These are phyloP conservation scores for Sisyra terminalis DNA, from an alignment of 2,888 invertebrate species.

Conservation along the genomic window DNA sequence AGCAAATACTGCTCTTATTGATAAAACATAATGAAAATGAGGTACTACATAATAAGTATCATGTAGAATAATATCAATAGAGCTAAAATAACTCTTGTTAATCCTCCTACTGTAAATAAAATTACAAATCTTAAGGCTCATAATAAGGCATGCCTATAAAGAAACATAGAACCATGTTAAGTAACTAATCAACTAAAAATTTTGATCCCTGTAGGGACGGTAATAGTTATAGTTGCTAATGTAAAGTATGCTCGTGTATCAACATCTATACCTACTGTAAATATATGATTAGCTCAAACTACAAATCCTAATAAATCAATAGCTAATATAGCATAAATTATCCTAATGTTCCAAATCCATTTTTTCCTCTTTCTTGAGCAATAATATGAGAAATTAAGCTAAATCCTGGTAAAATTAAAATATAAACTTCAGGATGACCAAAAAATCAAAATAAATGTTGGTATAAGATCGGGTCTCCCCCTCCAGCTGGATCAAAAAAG, in stretches of 20 bases:
- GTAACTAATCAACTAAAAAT: conserved; percentile 65
- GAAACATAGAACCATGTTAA: conserved; percentile 43
- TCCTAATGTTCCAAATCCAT: too few species aligned
- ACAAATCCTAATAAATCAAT: too few species aligned
- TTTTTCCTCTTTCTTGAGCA: too few species aligned
- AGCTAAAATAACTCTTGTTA: conserved; percentile 51
- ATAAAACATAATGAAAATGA: conserved; percentile 68
- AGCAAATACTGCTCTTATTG: conserved; percentile 65
- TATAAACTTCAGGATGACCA: too few species aligned
- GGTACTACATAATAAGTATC: too few species aligned
- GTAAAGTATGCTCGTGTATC: conserved; percentile 75
- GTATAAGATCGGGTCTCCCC: conserved; percentile 61
- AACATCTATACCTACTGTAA: too few species aligned
- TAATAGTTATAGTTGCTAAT: too few species aligned
- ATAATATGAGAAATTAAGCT: too few species aligned
- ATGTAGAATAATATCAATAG: too few species aligned
- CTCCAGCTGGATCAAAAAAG: conserved; percentile 74
- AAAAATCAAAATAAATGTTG: conserved; percentile 82
- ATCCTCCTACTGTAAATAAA: too few species aligned
- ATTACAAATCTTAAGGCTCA: conserved; percentile 63
- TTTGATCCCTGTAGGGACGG: conserved; percentile 76
- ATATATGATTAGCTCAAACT: too few species aligned
- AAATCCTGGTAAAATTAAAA: conserved; percentile 71
- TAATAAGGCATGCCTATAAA: conserved; percentile 37
- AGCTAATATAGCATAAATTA: conserved; percentile 68